phyloP scores from a whole-genome alignment of 2,797 vertebrate species.

The Danio aesculapii region DNA sequence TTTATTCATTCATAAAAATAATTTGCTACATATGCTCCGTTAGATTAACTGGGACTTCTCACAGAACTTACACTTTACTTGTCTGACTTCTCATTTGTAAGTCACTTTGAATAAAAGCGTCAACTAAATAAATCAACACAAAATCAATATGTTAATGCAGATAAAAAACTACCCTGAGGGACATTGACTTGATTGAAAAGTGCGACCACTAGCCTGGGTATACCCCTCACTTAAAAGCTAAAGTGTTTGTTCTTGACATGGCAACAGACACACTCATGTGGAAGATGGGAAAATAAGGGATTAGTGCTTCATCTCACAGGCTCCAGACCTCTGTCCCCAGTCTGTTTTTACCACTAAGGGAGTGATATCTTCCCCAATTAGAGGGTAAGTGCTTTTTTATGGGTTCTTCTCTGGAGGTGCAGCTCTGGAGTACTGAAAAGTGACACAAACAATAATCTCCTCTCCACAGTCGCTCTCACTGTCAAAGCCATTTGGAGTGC shows the following conservation, averaged over 20 bases:
- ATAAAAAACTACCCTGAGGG: neutral
- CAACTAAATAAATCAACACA: no score
- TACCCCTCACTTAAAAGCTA: neutral
- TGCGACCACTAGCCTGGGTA: neutral
- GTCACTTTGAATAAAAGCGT: no score
- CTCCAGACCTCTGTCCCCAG: conserved; percentile 55
- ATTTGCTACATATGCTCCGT: no score
- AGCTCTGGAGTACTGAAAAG: conserved; percentile 46
- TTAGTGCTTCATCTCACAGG: conserved; percentile 58
- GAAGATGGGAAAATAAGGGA: conserved; percentile 13
- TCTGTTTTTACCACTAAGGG: conserved; percentile 70
- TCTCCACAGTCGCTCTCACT: neutral
- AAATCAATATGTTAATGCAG: neutral
- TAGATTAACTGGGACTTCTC: no score
- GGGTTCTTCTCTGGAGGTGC: conserved; percentile 52
- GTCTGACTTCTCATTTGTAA: no score
- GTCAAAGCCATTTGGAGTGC: conserved; percentile 56
- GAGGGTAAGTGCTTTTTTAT: conserved; percentile 80
- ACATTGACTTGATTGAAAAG: neutral
- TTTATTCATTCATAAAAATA: no score
- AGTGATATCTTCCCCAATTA: conserved; percentile 76
- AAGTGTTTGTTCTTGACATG: conserved; percentile 61
- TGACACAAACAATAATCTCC: conserved; percentile 23
- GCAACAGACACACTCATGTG: neutral
- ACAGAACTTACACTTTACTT: no score